Conservation (phyloP, 2,888 invertebrate genomes). For the Ennomos fuscantarius region DNA sequence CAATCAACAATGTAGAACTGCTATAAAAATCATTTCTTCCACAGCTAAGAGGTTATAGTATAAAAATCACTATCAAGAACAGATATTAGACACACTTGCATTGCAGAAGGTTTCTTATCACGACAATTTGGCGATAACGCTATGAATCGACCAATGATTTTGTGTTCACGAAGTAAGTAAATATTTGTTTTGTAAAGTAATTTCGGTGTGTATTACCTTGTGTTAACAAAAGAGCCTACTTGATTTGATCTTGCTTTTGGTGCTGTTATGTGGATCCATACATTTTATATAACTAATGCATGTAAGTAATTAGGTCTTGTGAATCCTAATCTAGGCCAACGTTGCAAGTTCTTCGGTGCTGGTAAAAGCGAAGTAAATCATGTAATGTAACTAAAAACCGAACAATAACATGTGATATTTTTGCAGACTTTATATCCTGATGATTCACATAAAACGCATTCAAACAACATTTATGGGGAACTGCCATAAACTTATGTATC, state of each 20-base stretch:
- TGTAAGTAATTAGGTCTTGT: too few species aligned
- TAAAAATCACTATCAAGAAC: constrained; percentile 18
- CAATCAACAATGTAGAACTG: constrained; percentile 11
- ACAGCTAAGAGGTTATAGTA: constrained; percentile 30
- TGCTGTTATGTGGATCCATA: too few species aligned
- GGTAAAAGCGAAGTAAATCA: too few species aligned
- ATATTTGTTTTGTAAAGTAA: constrained; percentile 3
- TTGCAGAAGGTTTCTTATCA: constrained; percentile 29
- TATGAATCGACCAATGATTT: constrained; percentile 29
- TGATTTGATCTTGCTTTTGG: constrained; percentile 12
- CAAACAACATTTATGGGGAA: too few species aligned
- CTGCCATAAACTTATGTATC: too few species aligned
- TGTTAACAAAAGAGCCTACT: constrained; percentile 1
- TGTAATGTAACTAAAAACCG: too few species aligned
- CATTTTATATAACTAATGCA: too few species aligned
- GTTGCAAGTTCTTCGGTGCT: too few species aligned
- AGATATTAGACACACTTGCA: constrained; percentile 12
- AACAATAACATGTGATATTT: too few species aligned
- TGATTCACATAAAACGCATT: too few species aligned
- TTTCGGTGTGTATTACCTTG: background rate
- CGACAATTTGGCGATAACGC: constrained; percentile 29
- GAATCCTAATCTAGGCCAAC: too few species aligned
- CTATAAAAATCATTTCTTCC: background rate
- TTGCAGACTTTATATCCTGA: too few species aligned
- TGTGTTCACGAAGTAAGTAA: constrained; percentile 7